Base-by-base conservation (phyloP, 92 coral and sea anemone genomes). In the Plumapathes pennacea region DNA sequence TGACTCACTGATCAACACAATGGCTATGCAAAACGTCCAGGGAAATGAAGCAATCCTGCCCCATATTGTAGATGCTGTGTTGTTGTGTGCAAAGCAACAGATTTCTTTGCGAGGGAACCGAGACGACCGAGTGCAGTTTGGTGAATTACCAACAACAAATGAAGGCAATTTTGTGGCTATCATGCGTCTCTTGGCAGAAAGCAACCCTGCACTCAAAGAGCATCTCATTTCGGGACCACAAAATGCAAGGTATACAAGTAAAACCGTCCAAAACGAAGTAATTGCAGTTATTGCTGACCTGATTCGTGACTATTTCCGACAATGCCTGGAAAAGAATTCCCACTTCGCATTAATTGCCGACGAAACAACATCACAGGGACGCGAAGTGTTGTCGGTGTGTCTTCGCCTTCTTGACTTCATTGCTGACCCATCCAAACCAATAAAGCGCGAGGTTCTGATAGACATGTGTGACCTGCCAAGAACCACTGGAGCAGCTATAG, bases 61-160 rank as follows among this genome's bases (percentile, higher is more conserved):
- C 39, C 83, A 68, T 46, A 83, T 83, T 67, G 89, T 76, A 56
- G 78, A 69, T 44, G 75, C 74, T 48, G 84, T 72, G 29, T 66
- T 61, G 50, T 77, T 75, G 27, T 69, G 83, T 25, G 81, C 83
- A 45, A 72, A 45, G 69, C 83, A 82, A 53, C 69, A 62, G 56
- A 75, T 83, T 60, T 63, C 74, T 81, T 81, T 81, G 57, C 69
- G 88, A 20, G 82, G 88, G 29, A 82, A 74, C 78, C 44, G 82
- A 60, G 82, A 81, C 68, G 54, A 81, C 51, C 60, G 67, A 27
- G 48, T 81, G 54, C 56, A 72, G 43, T 81, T 81, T 60, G 62
- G 59, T 50, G 68, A 69, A 61, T 54, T 54, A 25, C 77, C 84
- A 32, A 48, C 75, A 39, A 26, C 25, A 25, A 77, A 79, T 38